Evolutionary conservation across 2,888 invertebrate genomes (phyloP), one percentile per base, ranked within the genome.

Genomic region (Aleiodes leptofemur): DNA sequence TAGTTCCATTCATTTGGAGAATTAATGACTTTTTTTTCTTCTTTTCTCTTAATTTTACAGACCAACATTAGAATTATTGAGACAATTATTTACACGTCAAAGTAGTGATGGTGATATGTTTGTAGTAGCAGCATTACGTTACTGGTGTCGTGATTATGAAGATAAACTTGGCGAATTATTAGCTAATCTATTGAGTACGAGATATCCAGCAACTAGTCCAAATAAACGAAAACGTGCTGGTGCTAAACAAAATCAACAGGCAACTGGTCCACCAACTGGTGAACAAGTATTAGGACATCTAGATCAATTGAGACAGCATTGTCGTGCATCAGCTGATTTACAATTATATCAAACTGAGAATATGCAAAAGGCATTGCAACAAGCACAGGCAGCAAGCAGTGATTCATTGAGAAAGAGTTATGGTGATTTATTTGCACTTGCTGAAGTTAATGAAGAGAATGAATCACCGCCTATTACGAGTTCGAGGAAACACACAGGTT

Each of bases 131-230:
- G 94, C 97, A 53, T 91, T 99, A 80, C 95, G 97, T 85, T 96
- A 96, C 90, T 99, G 97, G 98, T 97, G 96, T 90, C 95, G 96
- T 85, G 96, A 97, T 84, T 94, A 95, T 86, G 96, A 98, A 85
- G 97, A 97, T 84, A 96, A 96, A 89, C 92, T 96, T 76, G 95
- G 94, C 5, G 96, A 96, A 90, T 91, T 96, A 80, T 93, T 96
- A 77, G 94, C 95, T 68, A 94, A 94, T 82, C 90, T 96, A 76
- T 91, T 96, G 85, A 95, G 94, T 86, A 95, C 95, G 78, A 92
- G 96, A 86, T 96, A 96, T 90, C 96, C 96, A 72, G 95, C 95
- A 75, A 95, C 96, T 48, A 96, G 96, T 79, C 97, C 97, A 7
- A 97, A 96, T 86, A 98, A 97, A 89, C 92, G 97, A 90, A 97